Percentiles rank a stretch among this genome's conserved stretches.
phyloP scores from a whole-genome alignment of 2,888 invertebrate genomes.

The Adela reaumurella region DNA sequence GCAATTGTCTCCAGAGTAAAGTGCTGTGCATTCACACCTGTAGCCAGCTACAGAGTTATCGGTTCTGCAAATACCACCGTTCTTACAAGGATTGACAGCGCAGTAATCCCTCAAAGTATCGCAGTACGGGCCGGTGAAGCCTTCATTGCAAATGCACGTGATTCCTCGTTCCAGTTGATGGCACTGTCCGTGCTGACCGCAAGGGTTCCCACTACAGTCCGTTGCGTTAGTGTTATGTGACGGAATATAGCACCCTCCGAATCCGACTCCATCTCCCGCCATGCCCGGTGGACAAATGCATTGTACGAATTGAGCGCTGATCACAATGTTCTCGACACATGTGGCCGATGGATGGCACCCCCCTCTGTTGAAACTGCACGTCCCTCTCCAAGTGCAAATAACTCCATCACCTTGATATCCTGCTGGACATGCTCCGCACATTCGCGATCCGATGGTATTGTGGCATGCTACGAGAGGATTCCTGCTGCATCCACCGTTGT shows the following conservation, averaged over 20 bases:
- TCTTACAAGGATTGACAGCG: constrained; percentile 69
- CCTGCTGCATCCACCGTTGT: constrained; percentile 88
- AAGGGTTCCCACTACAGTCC: constrained; percentile 49
- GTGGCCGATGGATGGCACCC: constrained; percentile 81
- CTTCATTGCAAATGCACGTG: constrained; percentile 57
- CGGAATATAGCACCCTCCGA: constrained; percentile 64
- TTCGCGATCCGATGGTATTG: constrained; percentile 82
- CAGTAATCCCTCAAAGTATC: constrained; percentile 60
- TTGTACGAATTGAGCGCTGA: constrained; percentile 54
- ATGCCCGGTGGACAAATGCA: constrained; percentile 80
- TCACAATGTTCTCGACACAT: constrained; percentile 66
- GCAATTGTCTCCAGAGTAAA: constrained; percentile 66
- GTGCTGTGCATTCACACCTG: constrained; percentile 64
- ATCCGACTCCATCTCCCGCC: constrained; percentile 75
- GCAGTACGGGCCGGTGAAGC: constrained; percentile 64
- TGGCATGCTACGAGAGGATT: constrained; percentile 79
- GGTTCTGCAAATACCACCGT: constrained; percentile 70
- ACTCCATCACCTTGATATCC: constrained; percentile 85
- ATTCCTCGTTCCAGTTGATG: constrained; percentile 37
- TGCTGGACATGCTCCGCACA: constrained; percentile 83
- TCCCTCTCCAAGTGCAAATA: constrained; percentile 64
- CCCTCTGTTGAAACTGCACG: constrained; percentile 73
- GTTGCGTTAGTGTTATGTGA: constrained; percentile 26
- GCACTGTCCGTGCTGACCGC: constrained; percentile 60
- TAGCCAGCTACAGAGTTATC: constrained; percentile 28